Evolutionary conservation across 2,113 vertebrate species (phyloP), one percentile per base, ranked within the genome.

Genomic region (Lethenteron camtschaticum): DNA sequence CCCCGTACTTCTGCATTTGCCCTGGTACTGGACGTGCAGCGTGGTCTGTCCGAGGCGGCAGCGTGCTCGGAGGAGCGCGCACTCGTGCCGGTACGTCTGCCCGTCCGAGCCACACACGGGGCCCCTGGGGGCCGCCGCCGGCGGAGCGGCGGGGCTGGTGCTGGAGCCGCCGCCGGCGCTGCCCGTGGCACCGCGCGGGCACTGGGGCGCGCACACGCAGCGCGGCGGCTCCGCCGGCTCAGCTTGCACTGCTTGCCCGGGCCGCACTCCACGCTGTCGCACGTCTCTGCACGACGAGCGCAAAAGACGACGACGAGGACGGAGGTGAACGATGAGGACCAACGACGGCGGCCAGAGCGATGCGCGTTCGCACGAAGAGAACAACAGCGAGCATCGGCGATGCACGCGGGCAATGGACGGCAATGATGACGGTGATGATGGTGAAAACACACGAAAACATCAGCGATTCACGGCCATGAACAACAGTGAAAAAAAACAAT

Each of bases 191-290:
- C 63, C 10, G 78, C 89, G 95, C 77, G 89, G 89, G 78, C 94
- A 97, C 80, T 96, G 90, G 14, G 94, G 94, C n/a, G 94, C 92
- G 71, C 94, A 99, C 78, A 96, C 85, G 76, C 94, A 99, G 75
- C 91, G 89, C 59, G 94, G 94, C 95, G 96, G 74, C 90, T 95
- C 77, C 89, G 86, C 74, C 87, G 85, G 79, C 92, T 99, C 90
- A 96, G 91, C 80, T 95, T 94, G 82, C 94, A 99, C 75, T 88
- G 89, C 81, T 95, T 96, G n/a, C 94, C 94, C 0, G 85, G 86
- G 57, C 91, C 94, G 59, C 94, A 99, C 80, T 99, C 90, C 73
- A 99, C 91, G 1, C 94, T 95, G 72, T 97, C 94, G 2, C 94
- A 99, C 0, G 89, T 88, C 83, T 96, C 94, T 97, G 76, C 63